phyloP scores from a whole-genome alignment of 2,888 invertebrate genomes.

The Dugesia japonica region DNA sequence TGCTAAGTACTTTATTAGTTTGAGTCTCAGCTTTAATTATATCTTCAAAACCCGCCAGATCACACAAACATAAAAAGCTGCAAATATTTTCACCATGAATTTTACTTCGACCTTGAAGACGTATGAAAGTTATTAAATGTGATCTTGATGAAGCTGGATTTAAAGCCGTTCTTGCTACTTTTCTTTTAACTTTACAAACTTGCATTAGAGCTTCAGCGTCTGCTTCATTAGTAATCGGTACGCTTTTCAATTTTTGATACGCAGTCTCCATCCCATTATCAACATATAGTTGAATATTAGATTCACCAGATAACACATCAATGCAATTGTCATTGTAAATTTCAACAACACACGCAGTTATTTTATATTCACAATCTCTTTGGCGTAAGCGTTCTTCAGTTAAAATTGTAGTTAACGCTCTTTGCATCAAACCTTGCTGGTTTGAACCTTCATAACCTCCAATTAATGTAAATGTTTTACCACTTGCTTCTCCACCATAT shows the following conservation, averaged over 20 bases:
- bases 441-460: background rate
- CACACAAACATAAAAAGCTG: constrained; percentile 26
- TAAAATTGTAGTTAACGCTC: constrained; percentile 9
- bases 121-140: constrained; percentile 22
- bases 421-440: constrained; percentile 16
- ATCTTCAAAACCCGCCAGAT: constrained; percentile 31
- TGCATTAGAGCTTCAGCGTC: constrained; percentile 26
- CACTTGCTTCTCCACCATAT: constrained; percentile 33
- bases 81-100: constrained; percentile 29
- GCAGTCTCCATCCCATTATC: constrained; percentile 29
- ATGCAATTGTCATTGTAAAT: constrained; percentile 32
- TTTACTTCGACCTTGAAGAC: constrained; percentile 23
- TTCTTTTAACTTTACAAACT: constrained; percentile 12
- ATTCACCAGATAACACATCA: constrained; percentile 16
- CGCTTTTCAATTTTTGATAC: background rate
- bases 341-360: constrained; percentile 23
- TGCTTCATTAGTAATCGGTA: constrained; percentile 24
- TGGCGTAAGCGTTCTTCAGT: background rate
- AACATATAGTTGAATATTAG: constrained; percentile 25
- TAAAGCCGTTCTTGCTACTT: constrained; percentile 31
- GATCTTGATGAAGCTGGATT: constrained; percentile 31
- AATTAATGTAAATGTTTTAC: constrained; percentile 33
- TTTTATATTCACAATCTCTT: constrained; percentile 21
- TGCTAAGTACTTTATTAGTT: background rate
- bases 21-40: constrained; percentile 31